Conservation (phyloP, 2,797 vertebrate genomes). For the Spinus pinus region DNA sequence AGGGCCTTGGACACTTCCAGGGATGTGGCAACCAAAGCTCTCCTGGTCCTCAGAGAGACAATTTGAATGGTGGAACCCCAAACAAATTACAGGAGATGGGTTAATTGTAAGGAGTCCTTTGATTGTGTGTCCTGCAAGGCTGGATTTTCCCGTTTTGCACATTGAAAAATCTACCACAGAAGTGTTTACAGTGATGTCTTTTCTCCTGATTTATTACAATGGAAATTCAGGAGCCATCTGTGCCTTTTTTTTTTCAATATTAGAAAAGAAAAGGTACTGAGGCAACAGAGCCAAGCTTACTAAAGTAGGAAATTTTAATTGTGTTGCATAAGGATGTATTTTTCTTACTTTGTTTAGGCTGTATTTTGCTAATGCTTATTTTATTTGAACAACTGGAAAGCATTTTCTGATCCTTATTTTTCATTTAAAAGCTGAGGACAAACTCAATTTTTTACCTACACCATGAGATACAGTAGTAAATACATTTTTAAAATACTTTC, state of each 20-base stretch:
- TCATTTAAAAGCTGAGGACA: background rate
- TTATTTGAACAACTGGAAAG: background rate
- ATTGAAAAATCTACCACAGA: background rate
- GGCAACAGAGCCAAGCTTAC: background rate
- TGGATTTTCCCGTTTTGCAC: background rate
- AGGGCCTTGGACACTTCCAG: background rate
- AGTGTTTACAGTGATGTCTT: background rate
- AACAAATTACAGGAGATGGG: background rate
- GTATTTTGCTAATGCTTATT: background rate
- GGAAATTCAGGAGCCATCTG: background rate
- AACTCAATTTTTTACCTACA: background rate
- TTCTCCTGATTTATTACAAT: background rate
- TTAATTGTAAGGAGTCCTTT: background rate
- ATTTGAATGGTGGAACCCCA: background rate
- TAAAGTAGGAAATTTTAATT: background rate
- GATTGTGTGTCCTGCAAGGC: background rate
- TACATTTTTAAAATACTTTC: background rate
- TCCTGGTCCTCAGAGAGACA: background rate
- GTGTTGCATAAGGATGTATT: background rate
- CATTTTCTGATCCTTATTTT: background rate
- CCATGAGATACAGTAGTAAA: background rate
- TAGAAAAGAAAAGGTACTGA: background rate
- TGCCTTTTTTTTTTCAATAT: background rate
- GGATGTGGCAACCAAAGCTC: background rate
- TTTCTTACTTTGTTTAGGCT: background rate